Conservation (phyloP, 2,113 vertebrate species). For the Hemiprocne comata region DNA sequence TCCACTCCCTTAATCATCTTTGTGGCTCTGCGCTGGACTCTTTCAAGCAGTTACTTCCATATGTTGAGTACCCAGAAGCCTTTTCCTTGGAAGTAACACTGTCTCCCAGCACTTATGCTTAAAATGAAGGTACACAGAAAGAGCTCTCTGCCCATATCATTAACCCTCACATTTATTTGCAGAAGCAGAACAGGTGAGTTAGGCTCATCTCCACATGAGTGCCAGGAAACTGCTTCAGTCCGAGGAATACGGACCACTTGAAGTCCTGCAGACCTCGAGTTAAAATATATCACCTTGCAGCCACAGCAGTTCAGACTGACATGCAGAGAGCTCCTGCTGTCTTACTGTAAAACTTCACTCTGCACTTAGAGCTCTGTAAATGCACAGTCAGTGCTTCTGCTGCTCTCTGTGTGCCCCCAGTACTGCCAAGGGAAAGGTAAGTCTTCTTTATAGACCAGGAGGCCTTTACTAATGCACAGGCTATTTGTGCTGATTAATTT, state of each 20-base stretch:
- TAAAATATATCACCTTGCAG: neutral
- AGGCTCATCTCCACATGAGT: neutral
- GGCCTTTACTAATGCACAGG: neutral
- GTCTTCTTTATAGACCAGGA: neutral
- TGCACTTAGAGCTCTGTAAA: neutral
- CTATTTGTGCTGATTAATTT: neutral
- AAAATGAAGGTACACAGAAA: neutral
- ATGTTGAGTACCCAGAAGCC: neutral
- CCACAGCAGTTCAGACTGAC: neutral
- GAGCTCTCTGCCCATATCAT: fast-evolving
- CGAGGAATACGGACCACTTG: neutral
- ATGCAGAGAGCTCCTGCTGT: neutral
- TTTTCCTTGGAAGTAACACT: neutral
- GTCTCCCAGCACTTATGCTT: neutral
- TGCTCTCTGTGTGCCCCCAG: neutral
- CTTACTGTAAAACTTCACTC: neutral
- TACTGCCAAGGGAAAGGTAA: neutral
- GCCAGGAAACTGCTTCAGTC: neutral
- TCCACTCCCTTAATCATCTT: no score
- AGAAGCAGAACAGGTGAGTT: neutral
- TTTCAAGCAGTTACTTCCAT: no score
- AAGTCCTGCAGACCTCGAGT: neutral
- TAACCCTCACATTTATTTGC: neutral
- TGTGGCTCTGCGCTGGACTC: no score
- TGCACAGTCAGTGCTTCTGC: neutral